phyloP scores from a whole-genome alignment of 2,888 invertebrate species.

The Trachelus troglodyta region DNA sequence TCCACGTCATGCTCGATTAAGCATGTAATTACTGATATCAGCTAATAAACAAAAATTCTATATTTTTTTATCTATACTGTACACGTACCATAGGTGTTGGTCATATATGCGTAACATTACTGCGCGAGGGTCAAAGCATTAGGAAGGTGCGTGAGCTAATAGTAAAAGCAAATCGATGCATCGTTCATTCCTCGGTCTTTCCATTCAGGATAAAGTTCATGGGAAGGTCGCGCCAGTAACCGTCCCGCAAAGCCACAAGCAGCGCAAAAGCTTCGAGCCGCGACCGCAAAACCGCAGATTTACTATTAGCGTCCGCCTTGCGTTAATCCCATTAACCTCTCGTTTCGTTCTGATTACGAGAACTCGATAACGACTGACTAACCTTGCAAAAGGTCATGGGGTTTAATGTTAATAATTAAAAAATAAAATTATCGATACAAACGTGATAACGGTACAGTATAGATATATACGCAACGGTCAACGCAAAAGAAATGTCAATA shows the following conservation, averaged over 20 bases:
- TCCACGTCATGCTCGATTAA: no score
- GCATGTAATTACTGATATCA: no score
- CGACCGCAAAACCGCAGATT: constrained; percentile 22
- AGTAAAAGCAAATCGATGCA: background rate
- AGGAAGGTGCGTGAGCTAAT: background rate
- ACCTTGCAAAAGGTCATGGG: background rate
- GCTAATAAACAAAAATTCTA: no score
- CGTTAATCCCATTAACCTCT: constrained; percentile 51
- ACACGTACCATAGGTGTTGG: background rate
- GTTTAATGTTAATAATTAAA: background rate
- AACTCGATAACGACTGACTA: background rate
- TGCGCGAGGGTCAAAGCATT: background rate
- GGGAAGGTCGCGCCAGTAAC: background rate
- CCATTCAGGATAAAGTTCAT: background rate
- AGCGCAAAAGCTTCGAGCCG: background rate
- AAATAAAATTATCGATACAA: background rate
- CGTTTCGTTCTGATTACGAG: constrained; percentile 45
- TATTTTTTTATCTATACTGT: background rate
- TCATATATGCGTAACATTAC: background rate
- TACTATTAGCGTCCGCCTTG: constrained; percentile 8
- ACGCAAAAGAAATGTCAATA: no score
- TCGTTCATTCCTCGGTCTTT: background rate
- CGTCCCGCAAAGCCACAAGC: background rate
- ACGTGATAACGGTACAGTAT: no score
- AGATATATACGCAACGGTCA: no score